Evolutionary conservation across 2,888 invertebrate genomes (phyloP).

Genomic region (Tetragonisca angustula): DNA sequence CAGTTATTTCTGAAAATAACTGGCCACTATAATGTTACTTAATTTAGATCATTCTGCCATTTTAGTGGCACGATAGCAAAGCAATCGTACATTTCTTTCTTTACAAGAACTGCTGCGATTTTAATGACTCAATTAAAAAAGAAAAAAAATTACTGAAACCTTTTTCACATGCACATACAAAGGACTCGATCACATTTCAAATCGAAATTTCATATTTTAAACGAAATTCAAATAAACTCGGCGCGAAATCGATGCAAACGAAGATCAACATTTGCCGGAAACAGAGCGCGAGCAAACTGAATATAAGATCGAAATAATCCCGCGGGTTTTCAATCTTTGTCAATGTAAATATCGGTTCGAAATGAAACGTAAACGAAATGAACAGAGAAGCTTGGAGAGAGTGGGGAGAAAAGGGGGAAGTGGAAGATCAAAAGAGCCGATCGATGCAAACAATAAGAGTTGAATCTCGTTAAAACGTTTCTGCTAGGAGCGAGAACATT

Average conservation of each 20-base stretch:
- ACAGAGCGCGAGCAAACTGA: not conserved
- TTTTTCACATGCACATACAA: not conserved
- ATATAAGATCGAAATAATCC: not conserved
- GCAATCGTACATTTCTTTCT: too few relatives aligned
- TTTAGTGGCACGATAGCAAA: too few relatives aligned
- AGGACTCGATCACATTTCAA: not conserved
- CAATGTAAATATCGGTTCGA: not conserved
- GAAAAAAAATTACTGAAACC: not conserved
- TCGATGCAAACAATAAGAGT: slow-evolving; percentile 14
- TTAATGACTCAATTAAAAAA: too few relatives aligned
- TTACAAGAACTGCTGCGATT: too few relatives aligned
- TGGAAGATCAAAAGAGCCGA: not conserved
- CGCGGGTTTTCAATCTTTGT: not conserved
- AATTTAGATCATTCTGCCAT: too few relatives aligned
- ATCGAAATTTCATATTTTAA: not conserved
- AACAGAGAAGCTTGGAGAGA: too few relatives aligned
- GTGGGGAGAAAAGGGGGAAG: not conserved
- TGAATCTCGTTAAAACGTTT: slow-evolving; percentile 13
- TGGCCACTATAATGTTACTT: too few relatives aligned
- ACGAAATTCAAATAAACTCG: not conserved
- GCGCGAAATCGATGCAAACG: not conserved
- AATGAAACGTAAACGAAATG: not conserved
- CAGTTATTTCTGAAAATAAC: too few relatives aligned
- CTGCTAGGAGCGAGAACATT: not conserved
- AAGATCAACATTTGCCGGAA: not conserved